Base-by-base conservation (phyloP, 2,113 vertebrate genomes). In the Sminthopsis crassicaudata region DNA sequence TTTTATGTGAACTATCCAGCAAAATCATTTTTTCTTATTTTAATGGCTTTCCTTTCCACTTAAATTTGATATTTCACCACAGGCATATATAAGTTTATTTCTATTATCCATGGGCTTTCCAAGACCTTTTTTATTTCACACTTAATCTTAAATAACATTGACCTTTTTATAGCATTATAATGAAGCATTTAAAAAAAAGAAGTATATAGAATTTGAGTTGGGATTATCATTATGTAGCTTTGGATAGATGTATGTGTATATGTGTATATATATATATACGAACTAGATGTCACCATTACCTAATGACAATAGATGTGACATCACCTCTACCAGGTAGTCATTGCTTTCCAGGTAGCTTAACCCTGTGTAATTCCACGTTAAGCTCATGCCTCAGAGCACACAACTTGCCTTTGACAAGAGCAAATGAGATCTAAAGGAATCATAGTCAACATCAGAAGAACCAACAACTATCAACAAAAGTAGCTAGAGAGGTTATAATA, bases 311-410 rank as follows among this genome's bases (percentile, higher is more conserved):
- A 93, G 24, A 53, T 96, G 92, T 54, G 8, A 46, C 97, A 84
- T 95, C 91, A 92, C 22, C 30, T 91, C 91, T 94, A 91, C 84
- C 26, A 96, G 46, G 52, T 92, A 91, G 91, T 94, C 30, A 96
- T 9, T 91, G 4, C 27, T 14, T 92, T 91, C 84, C 53, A 96
- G 30, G 52, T 91, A 91, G 24, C 88, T 12, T 76, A 76, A 84
- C 16, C 60, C 36, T 96, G 24, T 84, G 88, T 54, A 93, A 91
- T 92, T 95, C 53, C 25, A 67, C 46, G 91, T 91, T 94, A 95
- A 89, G 91, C 36, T 24, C 89, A 30, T 54, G 91, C 11, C 27
- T n/a, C 42, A 36, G 2, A 94, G 36, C 42, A 48, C 30, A 91
- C 46, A 96, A 90, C 1, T 19, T 46, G 50, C n/a, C 16, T 76